phyloP scores from a whole-genome alignment of 2,888 invertebrate species.

The Melanophora roralis region DNA sequence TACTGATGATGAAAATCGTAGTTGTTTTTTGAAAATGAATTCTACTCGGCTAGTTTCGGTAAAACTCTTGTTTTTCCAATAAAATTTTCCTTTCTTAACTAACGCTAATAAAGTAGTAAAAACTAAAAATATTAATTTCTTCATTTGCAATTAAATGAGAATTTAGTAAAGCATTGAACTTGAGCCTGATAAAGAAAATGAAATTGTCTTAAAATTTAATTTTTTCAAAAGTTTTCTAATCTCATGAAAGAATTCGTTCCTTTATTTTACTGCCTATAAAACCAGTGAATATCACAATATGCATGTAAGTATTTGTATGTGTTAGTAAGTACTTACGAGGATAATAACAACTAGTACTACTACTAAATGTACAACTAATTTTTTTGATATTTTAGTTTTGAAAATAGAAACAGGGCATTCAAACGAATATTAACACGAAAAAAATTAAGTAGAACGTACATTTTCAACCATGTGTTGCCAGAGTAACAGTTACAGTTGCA shows the following conservation, averaged over 20 bases:
- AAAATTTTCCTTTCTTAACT: too few species aligned
- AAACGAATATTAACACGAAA: constrained; percentile 32
- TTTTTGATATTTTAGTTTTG: background rate
- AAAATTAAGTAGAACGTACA: constrained; percentile 33
- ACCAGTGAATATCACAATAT: constrained; percentile 1
- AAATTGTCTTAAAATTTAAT: too few species aligned
- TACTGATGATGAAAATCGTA: too few species aligned
- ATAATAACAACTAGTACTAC: constrained; percentile 53
- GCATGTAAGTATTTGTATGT: background rate
- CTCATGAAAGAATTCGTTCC: background rate
- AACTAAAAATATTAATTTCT: too few species aligned
- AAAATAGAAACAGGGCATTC: constrained; percentile 6
- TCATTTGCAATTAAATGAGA: too few species aligned
- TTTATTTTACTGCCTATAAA: background rate
- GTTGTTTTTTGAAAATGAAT: too few species aligned
- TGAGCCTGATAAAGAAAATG: too few species aligned
- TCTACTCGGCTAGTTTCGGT: too few species aligned
- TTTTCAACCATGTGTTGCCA: constrained; percentile 14
- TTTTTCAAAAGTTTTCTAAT: background rate
- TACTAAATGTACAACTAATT: constrained; percentile 26
- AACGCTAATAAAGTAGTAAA: too few species aligned
- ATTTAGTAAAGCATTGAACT: too few species aligned
- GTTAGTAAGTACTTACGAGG: constrained; percentile 39
- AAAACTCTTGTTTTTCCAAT: too few species aligned
- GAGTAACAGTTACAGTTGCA: constrained; percentile 4